Evolutionary conservation across 2,888 invertebrate genomes (phyloP), one percentile per base, ranked within the genome.

Genomic region (Melinopterus prodromus): DNA sequence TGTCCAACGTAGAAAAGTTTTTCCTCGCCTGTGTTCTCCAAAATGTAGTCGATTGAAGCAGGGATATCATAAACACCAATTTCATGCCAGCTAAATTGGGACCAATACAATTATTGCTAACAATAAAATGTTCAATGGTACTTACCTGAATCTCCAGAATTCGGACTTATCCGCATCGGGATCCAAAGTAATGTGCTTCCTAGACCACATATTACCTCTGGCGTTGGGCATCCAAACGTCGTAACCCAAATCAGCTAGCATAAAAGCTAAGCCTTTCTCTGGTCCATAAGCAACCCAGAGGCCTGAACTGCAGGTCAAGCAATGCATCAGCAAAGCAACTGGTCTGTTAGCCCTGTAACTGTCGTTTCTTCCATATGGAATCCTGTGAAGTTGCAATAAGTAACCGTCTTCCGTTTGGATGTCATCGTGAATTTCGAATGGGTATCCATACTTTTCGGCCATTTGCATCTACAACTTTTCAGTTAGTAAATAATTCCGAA

Each of bases 171-270:
- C 90, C 9, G 88, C 81, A 78, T 86, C 87, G 0, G 91, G 90
- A 80, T 90, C 87, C 85, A 90, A 84, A 0, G 87, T 87, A 0
- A 86, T 83, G 85, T 95, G 95, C 6, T 86, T 89, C 14, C 91
- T 90, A 0, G 93, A 92, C 86, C 93, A 94, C 37, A 89, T 90
- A 85, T 93, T 96, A 7, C 97, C 97, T 5, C 97, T 92, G 14
- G 92, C 92, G 86, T 97, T 97, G 0, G 95, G 94, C 90, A 97
- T 89, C 97, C 97, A 97, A 0, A 95, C 94, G 82, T 95, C 95
- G 84, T 92, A 95, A n/a, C 94, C 94, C 84, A 90, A 89, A 84
- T 95, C 94, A 3, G 93, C 92, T 4, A 95, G 88, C n/a, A 91
- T 86, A 84, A 87, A 90, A 0, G 86, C 90, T 14, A 96, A 89